Conservation (phyloP, 2,888 invertebrate genomes). For the Drosophila trichaetosa region DNA sequence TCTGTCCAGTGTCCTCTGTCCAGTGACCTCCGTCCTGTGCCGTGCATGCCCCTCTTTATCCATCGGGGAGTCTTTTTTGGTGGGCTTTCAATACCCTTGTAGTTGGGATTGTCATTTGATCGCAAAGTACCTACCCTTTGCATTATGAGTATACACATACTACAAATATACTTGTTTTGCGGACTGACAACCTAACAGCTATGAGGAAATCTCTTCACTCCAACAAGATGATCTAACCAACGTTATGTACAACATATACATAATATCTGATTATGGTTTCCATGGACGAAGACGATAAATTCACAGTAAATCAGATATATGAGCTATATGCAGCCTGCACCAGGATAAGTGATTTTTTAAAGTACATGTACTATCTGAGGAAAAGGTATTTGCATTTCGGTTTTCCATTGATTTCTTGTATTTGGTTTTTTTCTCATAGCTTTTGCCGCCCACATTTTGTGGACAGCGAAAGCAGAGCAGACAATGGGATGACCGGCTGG, state of each 20-base stretch:
- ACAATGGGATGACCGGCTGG: slow-evolving; percentile 55
- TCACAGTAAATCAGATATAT: neutral
- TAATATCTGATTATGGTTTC: neutral
- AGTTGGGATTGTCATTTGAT: neutral
- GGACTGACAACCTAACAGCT: neutral
- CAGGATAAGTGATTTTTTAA: neutral
- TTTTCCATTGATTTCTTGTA: slow-evolving; percentile 2
- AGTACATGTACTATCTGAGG: too few relatives aligned
- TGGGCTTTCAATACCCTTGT: slow-evolving; percentile 3
- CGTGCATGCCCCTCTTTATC: slow-evolving; percentile 13
- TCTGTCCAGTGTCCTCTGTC: slow-evolving; percentile 9
- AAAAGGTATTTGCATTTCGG: slow-evolving; percentile 26
- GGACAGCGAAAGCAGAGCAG: slow-evolving; percentile 58
- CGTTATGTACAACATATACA: neutral
- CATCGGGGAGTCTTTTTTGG: slow-evolving; percentile 15
- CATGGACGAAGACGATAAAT: neutral
- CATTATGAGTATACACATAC: neutral
- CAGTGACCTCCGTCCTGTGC: neutral
- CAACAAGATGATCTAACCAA: neutral
- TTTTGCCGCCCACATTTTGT: slow-evolving; percentile 53
- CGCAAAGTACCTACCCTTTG: too few relatives aligned
- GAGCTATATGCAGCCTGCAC: neutral
- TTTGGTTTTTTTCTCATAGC: slow-evolving; percentile 7
- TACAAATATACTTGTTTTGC: neutral
- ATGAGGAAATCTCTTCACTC: neutral